Evolutionary conservation across 2,113 vertebrate species (phyloP), one percentile per base, ranked within the genome.

Genomic region (Cynopterus brachyotis): DNA sequence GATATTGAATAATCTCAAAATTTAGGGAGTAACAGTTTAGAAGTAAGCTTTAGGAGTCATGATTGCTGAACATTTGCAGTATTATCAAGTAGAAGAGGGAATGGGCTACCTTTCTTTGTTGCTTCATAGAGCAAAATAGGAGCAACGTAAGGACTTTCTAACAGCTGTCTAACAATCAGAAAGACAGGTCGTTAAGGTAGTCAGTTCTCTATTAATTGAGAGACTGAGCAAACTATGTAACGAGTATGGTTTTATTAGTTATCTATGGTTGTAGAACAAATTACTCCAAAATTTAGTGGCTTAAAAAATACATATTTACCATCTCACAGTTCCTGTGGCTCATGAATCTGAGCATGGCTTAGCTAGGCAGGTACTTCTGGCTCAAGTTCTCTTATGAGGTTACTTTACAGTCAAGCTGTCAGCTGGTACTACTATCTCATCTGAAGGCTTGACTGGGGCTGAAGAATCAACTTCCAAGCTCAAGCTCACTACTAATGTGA

Each of bases 1-100:
- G 30, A 47, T 94, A 20, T 92, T 75, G 70, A 90, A 94, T 53
- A 87, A 92, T 80, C 70, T 94, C 35, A 80, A 55, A 81, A 84
- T n/a, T 84, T 35, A 3, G 5, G 40, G 30, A 84, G 53, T 35
- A 87, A 73, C 26, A 35, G 28, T 40, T 72, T 4, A n/a, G 40
- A 90, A 94, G 40, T 80, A 80, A 95, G 40, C 17, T 59, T 40
- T 67, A 83, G 30, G 45, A 96, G 24, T 55, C 88, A 35, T 42
- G 22, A 67, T 86, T 84, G 59, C 83, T 66, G 66, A 93, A 26
- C 22, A 95, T 90, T 78, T 80, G 72, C 87, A 37, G 26, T 79
- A 45, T 82, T 89, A 16, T 72, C 66, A 92, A 5, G 19, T 92
- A 69, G 59, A 80, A 67, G 37, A 87, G 53, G 35, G n/a, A 83